A percentile compares a stretch with the other conserved stretches of the same genome.
Conservation (phyloP, 2,113 vertebrate genomes). For the Chaetorhynchus papuensis region DNA sequence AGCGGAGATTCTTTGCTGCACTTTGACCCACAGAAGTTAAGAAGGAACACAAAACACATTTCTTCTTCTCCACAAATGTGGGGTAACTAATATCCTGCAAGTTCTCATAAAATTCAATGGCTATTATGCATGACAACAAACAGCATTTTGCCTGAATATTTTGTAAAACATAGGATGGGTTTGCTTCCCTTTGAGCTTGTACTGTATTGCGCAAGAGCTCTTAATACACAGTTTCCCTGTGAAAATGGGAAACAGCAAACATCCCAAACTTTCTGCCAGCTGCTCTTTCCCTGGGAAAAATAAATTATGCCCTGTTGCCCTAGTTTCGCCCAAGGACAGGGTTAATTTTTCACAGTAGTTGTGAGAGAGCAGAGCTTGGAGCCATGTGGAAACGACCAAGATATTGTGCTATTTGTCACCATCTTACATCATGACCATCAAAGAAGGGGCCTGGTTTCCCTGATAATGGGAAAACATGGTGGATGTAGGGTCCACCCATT, state of each 20-base stretch:
- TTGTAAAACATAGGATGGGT: neutral
- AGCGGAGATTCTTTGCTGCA: neutral
- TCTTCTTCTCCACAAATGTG: neutral
- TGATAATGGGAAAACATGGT: neutral
- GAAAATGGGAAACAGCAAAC: neutral
- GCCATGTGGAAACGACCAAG: fast-evolving
- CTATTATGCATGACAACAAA: neutral
- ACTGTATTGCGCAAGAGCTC: neutral
- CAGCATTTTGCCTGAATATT: neutral
- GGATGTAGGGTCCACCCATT: too few relatives aligned
- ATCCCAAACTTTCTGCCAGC: neutral
- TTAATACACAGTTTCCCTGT: neutral
- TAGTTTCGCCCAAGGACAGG: fast-evolving
- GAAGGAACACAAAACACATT: neutral
- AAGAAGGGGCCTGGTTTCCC: neutral
- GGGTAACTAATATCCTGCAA: neutral
- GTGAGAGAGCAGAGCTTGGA: neutral
- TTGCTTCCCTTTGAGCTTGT: neutral
- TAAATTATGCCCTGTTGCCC: fast-evolving
- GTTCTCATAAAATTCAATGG: neutral
- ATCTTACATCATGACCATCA: neutral
- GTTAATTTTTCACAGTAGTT: neutral
- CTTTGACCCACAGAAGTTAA: neutral
- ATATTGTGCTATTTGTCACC: neutral
- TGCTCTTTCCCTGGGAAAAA: neutral